Base-by-base conservation (phyloP, 2,797 vertebrate species). In the Antrozous pallidus region DNA sequence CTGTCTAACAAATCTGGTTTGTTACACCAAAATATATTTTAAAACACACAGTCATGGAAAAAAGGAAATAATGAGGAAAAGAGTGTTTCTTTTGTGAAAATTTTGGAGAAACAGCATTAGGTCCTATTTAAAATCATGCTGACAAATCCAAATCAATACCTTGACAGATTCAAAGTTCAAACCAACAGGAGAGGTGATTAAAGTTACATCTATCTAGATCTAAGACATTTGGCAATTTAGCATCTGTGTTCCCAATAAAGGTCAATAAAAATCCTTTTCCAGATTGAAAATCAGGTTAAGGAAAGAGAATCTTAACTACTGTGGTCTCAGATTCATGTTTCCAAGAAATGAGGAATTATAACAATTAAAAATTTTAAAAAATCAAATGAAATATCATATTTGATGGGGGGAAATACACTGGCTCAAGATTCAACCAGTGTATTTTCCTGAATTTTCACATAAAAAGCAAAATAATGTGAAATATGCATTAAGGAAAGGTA, bases 101-200 rank as follows among this genome's bases (percentile, higher is more conserved):
- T 40, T 70, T 90, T 20, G 6, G 33, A 51, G 65, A 91, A 92
- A 65, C 12, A 71, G 18, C 49, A 47, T 79, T 87, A 31, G n/a
- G 5, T 90, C n/a, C 82, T 90, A 56, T 83, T 96, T 79, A 79
- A 92, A 83, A 82, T 86, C 69, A 74, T 58, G 47, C 89, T 92
- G 81, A 83, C 49, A 77, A 85, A 77, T 26, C 69, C 61, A 73
- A 79, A 61, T 83, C 75, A 90, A 83, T 88, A 93, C 28, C 77
- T 74, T 92, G 49, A 93, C 58, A 75, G 83, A 88, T 14, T 74
- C 78, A 93, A 93, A 95, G 65, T 93, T 93, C 88, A 91, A 26
- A 67, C 18, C 42, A 56, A 86, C 28, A 69, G 70, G 56, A 88
- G 42, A 88, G 7, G 42, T 85, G 61, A 85, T 78, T 88, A 81